Evolutionary conservation across 2,797 vertebrate species (phyloP).

Genomic region (Martes flavigula): DNA sequence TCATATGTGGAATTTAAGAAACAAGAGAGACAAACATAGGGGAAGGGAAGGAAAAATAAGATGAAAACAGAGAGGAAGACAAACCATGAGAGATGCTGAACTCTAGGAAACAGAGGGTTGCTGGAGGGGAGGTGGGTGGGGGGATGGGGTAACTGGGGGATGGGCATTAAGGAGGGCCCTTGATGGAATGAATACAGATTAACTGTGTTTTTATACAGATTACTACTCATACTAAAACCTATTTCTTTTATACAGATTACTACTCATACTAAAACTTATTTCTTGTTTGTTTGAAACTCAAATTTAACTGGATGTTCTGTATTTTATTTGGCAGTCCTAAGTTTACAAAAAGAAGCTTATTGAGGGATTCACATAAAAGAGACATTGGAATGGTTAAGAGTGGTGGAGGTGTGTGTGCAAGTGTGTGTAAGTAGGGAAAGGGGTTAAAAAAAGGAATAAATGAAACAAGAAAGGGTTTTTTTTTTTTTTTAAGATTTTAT

Average conservation of each 20-base stretch:
- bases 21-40: neutral
- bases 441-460: neutral
- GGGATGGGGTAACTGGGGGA: neutral
- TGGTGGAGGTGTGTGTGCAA: neutral
- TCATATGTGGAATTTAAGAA: too few species aligned
- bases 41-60: neutral
- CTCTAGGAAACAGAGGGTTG: neutral
- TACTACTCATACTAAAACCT: neutral
- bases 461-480: neutral
- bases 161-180: neutral
- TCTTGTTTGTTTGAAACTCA: neutral
- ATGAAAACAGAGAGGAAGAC: neutral
- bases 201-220: too few species aligned
- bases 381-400: neutral
- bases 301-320: neutral
- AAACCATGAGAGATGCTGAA: neutral
- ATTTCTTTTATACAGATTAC: neutral
- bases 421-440: neutral
- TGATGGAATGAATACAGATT: neutral
- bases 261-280: neutral
- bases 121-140: neutral
- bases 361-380: neutral
- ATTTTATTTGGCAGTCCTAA: neutral
- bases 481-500: too few species aligned
- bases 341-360: neutral